Percentiles rank a stretch among this genome's conserved stretches.
Conservation (phyloP, 2,888 invertebrate species). For the Junonia oenone region DNA sequence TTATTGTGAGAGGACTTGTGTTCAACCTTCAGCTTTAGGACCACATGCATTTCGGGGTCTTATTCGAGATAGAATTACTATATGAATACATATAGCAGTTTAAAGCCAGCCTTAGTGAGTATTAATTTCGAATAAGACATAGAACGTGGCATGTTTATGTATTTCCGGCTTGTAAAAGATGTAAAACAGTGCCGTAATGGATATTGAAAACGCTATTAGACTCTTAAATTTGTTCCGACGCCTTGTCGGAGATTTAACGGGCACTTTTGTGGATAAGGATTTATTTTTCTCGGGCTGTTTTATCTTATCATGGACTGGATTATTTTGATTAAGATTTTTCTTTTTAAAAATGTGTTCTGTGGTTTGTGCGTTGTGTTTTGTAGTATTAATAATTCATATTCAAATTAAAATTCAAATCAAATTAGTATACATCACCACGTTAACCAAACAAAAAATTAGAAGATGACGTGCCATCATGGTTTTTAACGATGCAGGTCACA, state of each 20-base stretch:
- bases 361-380: no score
- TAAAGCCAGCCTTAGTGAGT: not conserved
- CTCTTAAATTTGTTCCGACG: not conserved
- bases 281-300: not conserved
- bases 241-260: not conserved
- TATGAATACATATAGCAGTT: not conserved
- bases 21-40: no score
- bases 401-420: no score
- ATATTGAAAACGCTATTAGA: conserved; percentile 5
- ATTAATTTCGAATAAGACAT: conserved; percentile 1
- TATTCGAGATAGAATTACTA: no score
- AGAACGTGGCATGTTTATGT: conserved; percentile 12
- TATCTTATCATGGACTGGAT: not conserved
- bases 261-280: not conserved
- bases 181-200: not conserved
- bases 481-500: no score
- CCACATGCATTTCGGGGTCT: no score
- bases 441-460: no score
- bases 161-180: not conserved
- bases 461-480: no score
- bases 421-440: no score
- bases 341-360: not conserved
- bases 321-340: not conserved
- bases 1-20: no score
- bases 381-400: no score